Evolutionary conservation across 2,888 invertebrate genomes (phyloP).

Genomic region (Dascillus cervinus): DNA sequence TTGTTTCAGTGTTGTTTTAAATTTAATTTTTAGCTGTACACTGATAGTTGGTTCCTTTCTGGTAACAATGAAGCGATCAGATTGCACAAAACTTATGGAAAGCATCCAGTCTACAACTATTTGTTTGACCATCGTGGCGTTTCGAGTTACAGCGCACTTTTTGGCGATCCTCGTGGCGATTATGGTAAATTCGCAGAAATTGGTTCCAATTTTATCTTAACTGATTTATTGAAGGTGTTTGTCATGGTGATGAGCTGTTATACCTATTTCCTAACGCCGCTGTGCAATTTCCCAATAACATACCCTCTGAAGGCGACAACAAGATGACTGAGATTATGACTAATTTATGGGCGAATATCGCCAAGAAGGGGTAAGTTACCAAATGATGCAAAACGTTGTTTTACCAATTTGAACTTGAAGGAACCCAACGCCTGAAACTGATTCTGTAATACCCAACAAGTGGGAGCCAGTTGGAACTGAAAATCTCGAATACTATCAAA

Average conservation of each 20-base stretch:
- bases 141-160: conserved; percentile 62
- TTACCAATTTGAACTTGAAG: conserved; percentile 41
- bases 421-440: conserved; percentile 54
- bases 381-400: background rate
- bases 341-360: conserved; percentile 69
- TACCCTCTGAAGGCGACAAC: conserved; percentile 50
- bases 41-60: conserved; percentile 62
- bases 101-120: conserved; percentile 57
- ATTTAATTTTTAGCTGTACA: conserved; percentile 56
- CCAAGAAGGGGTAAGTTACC: conserved; percentile 54
- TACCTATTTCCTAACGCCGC: conserved; percentile 65
- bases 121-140: conserved; percentile 58
- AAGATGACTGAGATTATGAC: conserved; percentile 55
- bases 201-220: background rate
- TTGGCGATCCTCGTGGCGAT: conserved; percentile 53
- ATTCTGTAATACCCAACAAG: conserved; percentile 37
- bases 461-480: conserved; percentile 51
- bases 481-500: conserved; percentile 48
- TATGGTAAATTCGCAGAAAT: conserved; percentile 46
- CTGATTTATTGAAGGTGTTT: conserved; percentile 51
- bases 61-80: conserved; percentile 56
- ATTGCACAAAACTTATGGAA: conserved; percentile 45
- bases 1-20: no score
- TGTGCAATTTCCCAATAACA: conserved; percentile 49
- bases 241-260: conserved; percentile 77